Evolutionary conservation across 2,113 vertebrate genomes (phyloP).

Genomic region (Aleadryas rufinucha): DNA sequence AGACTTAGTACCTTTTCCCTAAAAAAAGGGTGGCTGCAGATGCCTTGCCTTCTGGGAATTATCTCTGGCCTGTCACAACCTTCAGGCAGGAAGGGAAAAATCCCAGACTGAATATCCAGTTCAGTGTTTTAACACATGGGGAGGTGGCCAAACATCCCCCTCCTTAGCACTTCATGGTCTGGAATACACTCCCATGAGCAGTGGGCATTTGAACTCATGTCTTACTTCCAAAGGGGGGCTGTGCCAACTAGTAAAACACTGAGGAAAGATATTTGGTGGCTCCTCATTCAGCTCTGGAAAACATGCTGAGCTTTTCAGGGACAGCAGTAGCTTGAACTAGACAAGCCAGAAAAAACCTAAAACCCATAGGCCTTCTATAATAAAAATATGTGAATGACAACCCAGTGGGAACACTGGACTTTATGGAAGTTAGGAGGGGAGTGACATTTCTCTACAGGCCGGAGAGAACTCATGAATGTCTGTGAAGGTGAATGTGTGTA

Average conservation of each 20-base stretch:
- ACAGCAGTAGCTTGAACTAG: not conserved
- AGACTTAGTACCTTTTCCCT: not conserved
- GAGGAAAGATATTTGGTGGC: not conserved
- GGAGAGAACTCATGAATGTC: not conserved
- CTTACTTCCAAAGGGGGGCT: not conserved
- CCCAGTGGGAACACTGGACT: not conserved
- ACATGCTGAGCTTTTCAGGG: not conserved
- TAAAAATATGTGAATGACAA: not conserved
- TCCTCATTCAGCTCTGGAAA: not conserved
- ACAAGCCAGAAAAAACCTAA: not conserved
- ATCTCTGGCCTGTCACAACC: not conserved
- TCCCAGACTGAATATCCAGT: not conserved
- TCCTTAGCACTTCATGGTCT: not conserved
- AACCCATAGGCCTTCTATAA: not conserved
- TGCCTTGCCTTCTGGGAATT: not conserved
- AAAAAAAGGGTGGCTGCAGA: not conserved
- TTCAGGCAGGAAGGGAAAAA: not conserved
- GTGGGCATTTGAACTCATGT: not conserved
- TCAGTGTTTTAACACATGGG: not conserved
- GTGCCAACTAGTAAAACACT: not conserved
- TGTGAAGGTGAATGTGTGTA: not conserved
- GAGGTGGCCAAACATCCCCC: not conserved
- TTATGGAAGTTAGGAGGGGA: not conserved
- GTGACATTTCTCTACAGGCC: not conserved
- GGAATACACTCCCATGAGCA: rapidly evolving